Conservation (phyloP, 2,797 vertebrate genomes). For the Macroramphosus scolopax region DNA sequence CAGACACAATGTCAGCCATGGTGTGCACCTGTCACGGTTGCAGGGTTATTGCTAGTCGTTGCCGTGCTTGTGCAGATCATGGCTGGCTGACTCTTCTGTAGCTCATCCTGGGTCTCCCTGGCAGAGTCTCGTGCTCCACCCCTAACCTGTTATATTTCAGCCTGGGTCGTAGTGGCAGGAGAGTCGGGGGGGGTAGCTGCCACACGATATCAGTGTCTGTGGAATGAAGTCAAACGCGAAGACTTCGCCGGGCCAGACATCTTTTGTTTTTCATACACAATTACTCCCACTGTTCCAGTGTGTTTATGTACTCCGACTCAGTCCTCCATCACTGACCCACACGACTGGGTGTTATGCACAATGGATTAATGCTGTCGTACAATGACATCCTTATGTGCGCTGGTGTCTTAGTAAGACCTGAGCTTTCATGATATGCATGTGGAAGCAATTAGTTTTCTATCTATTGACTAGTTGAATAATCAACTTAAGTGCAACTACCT, state of each 20-base stretch:
- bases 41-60: conserved; percentile 13
- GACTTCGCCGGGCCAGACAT: conserved; percentile 42
- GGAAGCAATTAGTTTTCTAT: conserved; percentile 5
- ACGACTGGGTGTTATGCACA: conserved; percentile 4
- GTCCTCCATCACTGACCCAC: conserved; percentile 31
- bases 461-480: background rate
- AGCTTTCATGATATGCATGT: conserved; percentile 8
- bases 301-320: conserved; percentile 17
- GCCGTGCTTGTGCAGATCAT: conserved; percentile 4
- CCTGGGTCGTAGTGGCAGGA: conserved; percentile 24
- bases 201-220: conserved; percentile 55
- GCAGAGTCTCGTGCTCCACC: conserved; percentile 31
- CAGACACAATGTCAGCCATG: conserved; percentile 7
- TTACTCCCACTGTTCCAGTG: conserved; percentile 25
- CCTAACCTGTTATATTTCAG: conserved; percentile 36
- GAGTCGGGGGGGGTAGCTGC: conserved; percentile 46
- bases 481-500: too few relatives aligned
- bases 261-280: conserved; percentile 56
- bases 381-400: conserved; percentile 16
- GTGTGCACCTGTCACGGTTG: conserved; percentile 17
- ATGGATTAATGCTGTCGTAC: conserved; percentile 18
- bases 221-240: conserved; percentile 64
- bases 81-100: conserved; percentile 22
- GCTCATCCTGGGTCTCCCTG: conserved; percentile 25
- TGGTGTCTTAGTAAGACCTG: background rate